phyloP scores from a whole-genome alignment of 2,113 vertebrate genomes.

The Galemys pyrenaicus region DNA sequence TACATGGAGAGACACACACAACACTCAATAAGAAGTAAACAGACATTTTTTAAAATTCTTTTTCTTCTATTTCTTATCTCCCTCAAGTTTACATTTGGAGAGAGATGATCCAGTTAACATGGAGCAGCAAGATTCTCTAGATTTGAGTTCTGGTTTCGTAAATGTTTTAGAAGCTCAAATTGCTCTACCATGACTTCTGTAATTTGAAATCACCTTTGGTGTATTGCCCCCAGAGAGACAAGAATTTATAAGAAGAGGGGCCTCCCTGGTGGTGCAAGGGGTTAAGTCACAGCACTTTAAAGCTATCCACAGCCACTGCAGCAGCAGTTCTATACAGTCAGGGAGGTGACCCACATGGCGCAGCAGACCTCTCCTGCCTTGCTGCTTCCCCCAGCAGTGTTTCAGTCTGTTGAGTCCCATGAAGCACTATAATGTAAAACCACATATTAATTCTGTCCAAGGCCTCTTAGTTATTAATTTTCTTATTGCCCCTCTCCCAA shows the following conservation, averaged over 20 bases:
- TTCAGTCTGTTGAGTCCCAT: background rate
- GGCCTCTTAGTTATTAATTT: background rate
- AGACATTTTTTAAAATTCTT: background rate
- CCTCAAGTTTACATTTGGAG: no score
- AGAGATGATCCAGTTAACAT: background rate
- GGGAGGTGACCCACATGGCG: no score
- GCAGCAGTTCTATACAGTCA: no score
- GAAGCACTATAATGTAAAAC: background rate
- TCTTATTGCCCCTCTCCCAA: background rate
- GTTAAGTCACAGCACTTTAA: no score
- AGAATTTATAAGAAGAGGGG: background rate
- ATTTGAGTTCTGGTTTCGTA: background rate
- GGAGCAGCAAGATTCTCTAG: background rate
- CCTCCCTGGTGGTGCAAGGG: no score
- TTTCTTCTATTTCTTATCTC: background rate
- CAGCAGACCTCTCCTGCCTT: no score
- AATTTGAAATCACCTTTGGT: background rate
- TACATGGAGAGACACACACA: no score
- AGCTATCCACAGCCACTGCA: no score
- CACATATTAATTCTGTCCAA: background rate
- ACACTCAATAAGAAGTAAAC: no score
- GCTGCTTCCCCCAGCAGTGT: no score
- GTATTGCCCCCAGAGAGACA: background rate
- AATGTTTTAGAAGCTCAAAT: background rate
- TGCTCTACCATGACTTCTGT: background rate